Evolutionary conservation across 2,888 invertebrate species (phyloP).

Genomic region (Subacronicta megacephala): DNA sequence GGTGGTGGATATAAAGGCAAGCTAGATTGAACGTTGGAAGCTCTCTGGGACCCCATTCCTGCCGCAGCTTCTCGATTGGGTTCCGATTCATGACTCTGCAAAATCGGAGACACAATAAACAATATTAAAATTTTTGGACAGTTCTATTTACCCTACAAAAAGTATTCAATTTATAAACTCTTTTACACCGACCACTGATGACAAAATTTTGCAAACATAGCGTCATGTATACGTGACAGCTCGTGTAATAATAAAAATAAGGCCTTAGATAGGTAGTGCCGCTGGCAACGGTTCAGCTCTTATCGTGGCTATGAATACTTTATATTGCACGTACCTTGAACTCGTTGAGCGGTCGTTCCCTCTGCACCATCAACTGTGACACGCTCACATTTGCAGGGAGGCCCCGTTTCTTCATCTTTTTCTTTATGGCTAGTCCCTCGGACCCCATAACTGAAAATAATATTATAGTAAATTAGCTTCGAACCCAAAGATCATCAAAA

Average conservation of each 20-base stretch:
- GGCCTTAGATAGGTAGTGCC: slow-evolving; percentile 58
- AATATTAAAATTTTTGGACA: slow-evolving; percentile 12
- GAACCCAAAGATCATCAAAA: background rate
- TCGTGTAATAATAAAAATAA: slow-evolving; percentile 38
- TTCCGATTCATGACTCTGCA: slow-evolving; percentile 78
- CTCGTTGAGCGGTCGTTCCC: slow-evolving; percentile 90
- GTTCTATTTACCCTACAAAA: background rate
- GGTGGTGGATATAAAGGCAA: slow-evolving; percentile 64
- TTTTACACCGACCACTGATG: too few relatives aligned
- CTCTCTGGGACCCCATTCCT: slow-evolving; percentile 66
- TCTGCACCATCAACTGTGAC: slow-evolving; percentile 91
- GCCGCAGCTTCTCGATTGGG: slow-evolving; percentile 71
- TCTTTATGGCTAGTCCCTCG: slow-evolving; percentile 86
- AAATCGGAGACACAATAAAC: slow-evolving; percentile 52
- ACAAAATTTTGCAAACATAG: too few relatives aligned
- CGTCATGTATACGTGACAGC: slow-evolving; percentile 13
- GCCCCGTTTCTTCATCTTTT: slow-evolving; percentile 91
- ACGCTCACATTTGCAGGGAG: slow-evolving; percentile 91
- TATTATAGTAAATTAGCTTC: slow-evolving; percentile 9
- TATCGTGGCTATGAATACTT: slow-evolving; percentile 77
- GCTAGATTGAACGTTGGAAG: slow-evolving; percentile 64
- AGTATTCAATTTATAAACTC: slow-evolving; percentile 2
- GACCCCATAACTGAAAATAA: slow-evolving; percentile 73
- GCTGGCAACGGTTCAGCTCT: slow-evolving; percentile 75
- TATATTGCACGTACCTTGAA: slow-evolving; percentile 78